These are phyloP conservation scores for Albula glossodonta DNA, from an alignment of 2,113 vertebrate genomes.

Conservation along the genomic window DNA sequence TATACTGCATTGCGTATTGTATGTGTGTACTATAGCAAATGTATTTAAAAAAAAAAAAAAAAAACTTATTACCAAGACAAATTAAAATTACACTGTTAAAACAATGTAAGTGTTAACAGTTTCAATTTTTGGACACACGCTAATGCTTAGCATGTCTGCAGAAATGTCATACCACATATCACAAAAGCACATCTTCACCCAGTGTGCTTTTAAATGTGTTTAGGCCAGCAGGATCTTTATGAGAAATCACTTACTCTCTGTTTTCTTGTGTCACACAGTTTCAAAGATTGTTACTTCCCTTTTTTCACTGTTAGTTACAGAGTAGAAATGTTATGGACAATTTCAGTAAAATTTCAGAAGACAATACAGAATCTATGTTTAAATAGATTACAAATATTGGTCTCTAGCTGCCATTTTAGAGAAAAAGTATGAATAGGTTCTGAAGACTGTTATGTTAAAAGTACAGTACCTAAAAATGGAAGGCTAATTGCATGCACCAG, in stretches of 20 bases:
- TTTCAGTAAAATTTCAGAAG: no score
- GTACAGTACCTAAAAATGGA: no score
- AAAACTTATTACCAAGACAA: slow-evolving; percentile 53
- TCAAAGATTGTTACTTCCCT: neutral
- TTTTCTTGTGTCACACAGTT: neutral
- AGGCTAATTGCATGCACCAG: no score
- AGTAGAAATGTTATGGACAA: no score
- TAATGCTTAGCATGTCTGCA: neutral
- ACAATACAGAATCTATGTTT: no score
- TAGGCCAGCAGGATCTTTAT: neutral
- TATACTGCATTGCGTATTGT: slow-evolving; percentile 58
- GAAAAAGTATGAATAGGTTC: no score
- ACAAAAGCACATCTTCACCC: neutral
- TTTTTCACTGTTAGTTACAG: neutral
- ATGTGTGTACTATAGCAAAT: slow-evolving; percentile 63
- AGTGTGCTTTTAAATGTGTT: neutral
- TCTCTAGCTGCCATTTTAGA: no score
- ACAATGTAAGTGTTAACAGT: slow-evolving; percentile 24
- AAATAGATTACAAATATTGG: no score
- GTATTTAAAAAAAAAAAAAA: slow-evolving; percentile 63
- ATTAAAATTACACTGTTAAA: slow-evolving; percentile 49
- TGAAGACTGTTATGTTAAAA: no score
- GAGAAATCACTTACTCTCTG: no score
- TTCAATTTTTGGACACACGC: neutral
- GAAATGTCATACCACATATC: neutral